Conservation (phyloP, 2,113 vertebrate species). For the Archilochus colubris region DNA sequence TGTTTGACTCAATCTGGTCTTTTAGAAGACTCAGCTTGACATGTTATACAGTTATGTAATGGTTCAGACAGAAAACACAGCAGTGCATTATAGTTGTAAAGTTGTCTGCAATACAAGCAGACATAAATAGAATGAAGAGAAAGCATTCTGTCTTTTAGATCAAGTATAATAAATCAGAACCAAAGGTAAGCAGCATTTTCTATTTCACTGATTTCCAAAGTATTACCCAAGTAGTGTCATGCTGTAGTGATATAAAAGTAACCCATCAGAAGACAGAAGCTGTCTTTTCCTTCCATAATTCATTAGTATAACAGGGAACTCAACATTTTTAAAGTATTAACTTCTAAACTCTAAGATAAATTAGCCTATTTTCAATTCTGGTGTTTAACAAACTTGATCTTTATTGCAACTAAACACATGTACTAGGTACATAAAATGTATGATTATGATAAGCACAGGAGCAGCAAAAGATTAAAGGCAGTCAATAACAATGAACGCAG, state of each 20-base stretch:
- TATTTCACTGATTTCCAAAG: neutral
- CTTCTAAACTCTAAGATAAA: neutral
- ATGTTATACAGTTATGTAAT: neutral
- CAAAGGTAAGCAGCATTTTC: neutral
- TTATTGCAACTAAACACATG: neutral
- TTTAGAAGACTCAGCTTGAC: neutral
- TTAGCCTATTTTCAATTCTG: neutral
- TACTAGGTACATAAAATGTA: accelerated
- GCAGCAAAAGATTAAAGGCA: neutral
- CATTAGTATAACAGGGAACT: neutral
- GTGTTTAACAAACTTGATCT: neutral
- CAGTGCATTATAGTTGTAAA: neutral
- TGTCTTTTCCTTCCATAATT: neutral
- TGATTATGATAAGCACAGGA: neutral
- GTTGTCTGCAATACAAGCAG: neutral
- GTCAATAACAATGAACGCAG: neutral
- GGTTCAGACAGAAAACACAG: neutral
- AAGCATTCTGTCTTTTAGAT: neutral
- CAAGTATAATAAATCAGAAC: neutral
- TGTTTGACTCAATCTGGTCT: neutral
- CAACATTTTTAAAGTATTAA: neutral
- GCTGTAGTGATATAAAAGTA: neutral
- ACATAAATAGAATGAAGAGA: constrained; percentile 9
- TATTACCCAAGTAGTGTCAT: neutral
- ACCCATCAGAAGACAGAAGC: neutral